These are phyloP conservation scores for Dromaius novaehollandiae DNA, from an alignment of 2,113 vertebrate genomes.

Conservation along the genomic window DNA sequence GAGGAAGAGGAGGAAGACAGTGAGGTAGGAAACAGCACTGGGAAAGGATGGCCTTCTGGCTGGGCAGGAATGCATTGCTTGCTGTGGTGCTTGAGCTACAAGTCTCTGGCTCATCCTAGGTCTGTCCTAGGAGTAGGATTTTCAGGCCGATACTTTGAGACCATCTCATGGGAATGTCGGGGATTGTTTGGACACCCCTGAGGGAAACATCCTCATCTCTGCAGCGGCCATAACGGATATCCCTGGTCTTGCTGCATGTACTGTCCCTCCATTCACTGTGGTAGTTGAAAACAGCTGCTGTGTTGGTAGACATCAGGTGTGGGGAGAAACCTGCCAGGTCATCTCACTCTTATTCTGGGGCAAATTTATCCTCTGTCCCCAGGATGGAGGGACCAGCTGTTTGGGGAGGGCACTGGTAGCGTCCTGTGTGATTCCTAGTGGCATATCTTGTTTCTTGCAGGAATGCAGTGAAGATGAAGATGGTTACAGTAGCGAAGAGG, in stretches of 20 bases:
- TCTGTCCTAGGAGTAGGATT: conserved; percentile 36
- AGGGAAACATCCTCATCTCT: neutral
- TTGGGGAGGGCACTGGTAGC: neutral
- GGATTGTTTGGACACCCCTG: neutral
- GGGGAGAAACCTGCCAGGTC: neutral
- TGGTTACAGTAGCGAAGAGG: conserved; percentile 84
- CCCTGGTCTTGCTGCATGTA: conserved; percentile 4
- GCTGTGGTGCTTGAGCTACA: neutral
- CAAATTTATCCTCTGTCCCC: neutral
- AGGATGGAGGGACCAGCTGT: neutral
- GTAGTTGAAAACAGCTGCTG: neutral
- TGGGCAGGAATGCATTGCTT: conserved; percentile 32
- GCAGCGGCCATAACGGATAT: neutral
- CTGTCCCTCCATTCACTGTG: neutral
- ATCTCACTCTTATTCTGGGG: neutral
- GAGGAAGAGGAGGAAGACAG: conserved; percentile 87
- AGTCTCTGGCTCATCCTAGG: conserved; percentile 41
- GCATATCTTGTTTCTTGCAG: conserved; percentile 68
- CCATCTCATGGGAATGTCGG: neutral
- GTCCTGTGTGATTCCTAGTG: neutral
- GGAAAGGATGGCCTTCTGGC: conserved; percentile 45
- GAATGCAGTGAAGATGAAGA: conserved; percentile 91
- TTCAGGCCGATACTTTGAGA: neutral
- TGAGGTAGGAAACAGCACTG: conserved; percentile 78
- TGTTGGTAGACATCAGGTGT: neutral